Conservation (phyloP, 2,888 invertebrate genomes). For the Xestoiulus laeticollis region DNA sequence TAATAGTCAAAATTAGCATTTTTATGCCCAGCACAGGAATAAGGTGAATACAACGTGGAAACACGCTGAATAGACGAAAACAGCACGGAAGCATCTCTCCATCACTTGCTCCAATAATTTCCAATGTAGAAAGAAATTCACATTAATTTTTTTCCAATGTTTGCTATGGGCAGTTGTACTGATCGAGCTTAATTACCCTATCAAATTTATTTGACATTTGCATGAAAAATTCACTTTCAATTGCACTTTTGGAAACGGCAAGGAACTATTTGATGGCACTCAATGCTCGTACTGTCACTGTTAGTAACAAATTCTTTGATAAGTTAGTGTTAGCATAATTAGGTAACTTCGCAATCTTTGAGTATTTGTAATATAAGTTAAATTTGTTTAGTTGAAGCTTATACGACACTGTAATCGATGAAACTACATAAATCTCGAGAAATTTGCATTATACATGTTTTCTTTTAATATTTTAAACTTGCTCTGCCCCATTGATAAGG, state of each 20-base stretch:
- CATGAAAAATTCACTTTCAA: slow-evolving; percentile 1
- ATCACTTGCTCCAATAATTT: slow-evolving; percentile 37
- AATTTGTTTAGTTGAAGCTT: no score
- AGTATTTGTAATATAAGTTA: no score
- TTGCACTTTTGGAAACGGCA: background rate
- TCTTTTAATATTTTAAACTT: no score
- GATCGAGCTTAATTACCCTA: slow-evolving; percentile 2
- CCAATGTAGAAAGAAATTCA: background rate
- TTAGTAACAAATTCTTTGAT: no score
- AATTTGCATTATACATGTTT: no score
- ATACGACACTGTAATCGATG: no score
- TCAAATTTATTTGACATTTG: background rate
- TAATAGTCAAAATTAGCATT: slow-evolving; percentile 11
- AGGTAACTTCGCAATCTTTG: no score
- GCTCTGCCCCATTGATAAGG: no score
- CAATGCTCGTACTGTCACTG: no score
- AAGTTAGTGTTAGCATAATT: no score
- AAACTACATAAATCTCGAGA: no score
- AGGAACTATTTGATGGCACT: no score
- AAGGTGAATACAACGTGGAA: slow-evolving; percentile 33
- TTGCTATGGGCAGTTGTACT: background rate
- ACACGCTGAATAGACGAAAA: slow-evolving; percentile 8
- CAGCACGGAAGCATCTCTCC: slow-evolving; percentile 34
- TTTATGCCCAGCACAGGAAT: background rate
- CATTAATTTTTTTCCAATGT: background rate